A percentile compares a stretch with the other conserved stretches of the same genome.
Conservation (phyloP, 2,113 vertebrate species). For the Solea senegalensis region DNA sequence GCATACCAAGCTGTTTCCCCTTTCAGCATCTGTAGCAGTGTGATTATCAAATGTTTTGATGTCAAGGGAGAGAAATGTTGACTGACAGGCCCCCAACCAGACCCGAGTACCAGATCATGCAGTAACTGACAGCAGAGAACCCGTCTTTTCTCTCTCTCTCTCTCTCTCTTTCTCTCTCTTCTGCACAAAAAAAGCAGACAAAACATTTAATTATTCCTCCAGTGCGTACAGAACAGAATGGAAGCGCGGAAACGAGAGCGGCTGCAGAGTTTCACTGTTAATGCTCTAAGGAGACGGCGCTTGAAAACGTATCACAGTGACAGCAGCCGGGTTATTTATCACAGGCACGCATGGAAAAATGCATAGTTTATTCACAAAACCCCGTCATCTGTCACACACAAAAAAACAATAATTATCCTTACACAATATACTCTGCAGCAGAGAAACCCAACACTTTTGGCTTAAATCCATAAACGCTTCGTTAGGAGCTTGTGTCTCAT, state of each 20-base stretch:
- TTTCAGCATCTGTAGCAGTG: slow-evolving; percentile 57
- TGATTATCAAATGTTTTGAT: slow-evolving; percentile 77
- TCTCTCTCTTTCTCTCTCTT: slow-evolving; percentile 20
- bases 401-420: neutral
- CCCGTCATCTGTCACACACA: neutral
- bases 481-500: neutral
- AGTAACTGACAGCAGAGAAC: slow-evolving; percentile 63
- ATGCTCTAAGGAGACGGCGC: slow-evolving; percentile 24
- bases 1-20: slow-evolving; percentile 22
- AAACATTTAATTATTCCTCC: slow-evolving; percentile 72
- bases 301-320: slow-evolving; percentile 7
- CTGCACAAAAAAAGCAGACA: slow-evolving; percentile 45
- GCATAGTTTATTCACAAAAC: neutral
- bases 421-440: neutral
- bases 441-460: neutral
- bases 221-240: slow-evolving; percentile 49
- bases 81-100: slow-evolving; percentile 68
- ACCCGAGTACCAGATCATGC: slow-evolving; percentile 53
- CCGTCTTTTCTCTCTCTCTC: slow-evolving; percentile 35
- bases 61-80: slow-evolving; percentile 65
- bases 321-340: slow-evolving; percentile 13
- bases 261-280: slow-evolving; percentile 25
- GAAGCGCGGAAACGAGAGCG: slow-evolving; percentile 57
- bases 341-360: neutral
- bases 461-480: neutral